Evolutionary conservation across 1,140 invertebrate species (phyloP).

Genomic region (Anthonomus grandis): DNA sequence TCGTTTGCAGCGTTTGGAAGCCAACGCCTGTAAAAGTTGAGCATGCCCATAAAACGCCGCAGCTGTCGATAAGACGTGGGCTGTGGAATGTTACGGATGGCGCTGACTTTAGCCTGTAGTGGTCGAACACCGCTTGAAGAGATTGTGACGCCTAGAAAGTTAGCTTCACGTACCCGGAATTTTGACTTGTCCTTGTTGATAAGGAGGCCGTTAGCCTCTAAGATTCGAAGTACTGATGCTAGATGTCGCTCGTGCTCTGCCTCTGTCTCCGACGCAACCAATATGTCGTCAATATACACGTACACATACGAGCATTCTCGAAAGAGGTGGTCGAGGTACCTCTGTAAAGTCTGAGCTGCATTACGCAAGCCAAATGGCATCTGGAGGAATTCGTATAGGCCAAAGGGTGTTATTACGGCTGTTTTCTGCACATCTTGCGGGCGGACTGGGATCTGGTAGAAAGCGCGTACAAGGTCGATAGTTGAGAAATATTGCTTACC

Average conservation of each 20-base stretch:
- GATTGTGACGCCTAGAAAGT: slow-evolving; percentile 41
- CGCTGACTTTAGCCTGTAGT: slow-evolving; percentile 18
- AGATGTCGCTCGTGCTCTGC: slow-evolving; percentile 37
- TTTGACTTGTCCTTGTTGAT: slow-evolving; percentile 41
- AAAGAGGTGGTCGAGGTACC: slow-evolving; percentile 51
- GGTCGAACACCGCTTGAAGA: slow-evolving; percentile 36
- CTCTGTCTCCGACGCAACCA: slow-evolving; percentile 31
- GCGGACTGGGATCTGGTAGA: slow-evolving; percentile 48
- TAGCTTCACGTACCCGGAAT: slow-evolving; percentile 28
- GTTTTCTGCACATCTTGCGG: slow-evolving; percentile 41
- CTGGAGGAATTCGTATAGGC: slow-evolving; percentile 40
- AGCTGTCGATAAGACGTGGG: slow-evolving; percentile 23
- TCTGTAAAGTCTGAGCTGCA: slow-evolving; percentile 50
- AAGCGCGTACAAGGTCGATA: slow-evolving; percentile 52
- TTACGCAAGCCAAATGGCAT: slow-evolving; percentile 44
- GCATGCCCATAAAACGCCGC: slow-evolving; percentile 38
- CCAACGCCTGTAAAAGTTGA: not conserved
- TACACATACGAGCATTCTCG: slow-evolving; percentile 32
- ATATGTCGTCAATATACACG: slow-evolving; percentile 38
- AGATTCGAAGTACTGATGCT: slow-evolving; percentile 29
- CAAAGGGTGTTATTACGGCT: slow-evolving; percentile 39
- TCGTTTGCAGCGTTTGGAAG: not conserved
- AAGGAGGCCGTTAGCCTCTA: slow-evolving; percentile 29
- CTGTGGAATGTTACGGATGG: not conserved
- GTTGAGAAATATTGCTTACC: slow-evolving; percentile 48